Base-by-base conservation (phyloP, 2,113 vertebrate genomes). In the Cavia porcellus region DNA sequence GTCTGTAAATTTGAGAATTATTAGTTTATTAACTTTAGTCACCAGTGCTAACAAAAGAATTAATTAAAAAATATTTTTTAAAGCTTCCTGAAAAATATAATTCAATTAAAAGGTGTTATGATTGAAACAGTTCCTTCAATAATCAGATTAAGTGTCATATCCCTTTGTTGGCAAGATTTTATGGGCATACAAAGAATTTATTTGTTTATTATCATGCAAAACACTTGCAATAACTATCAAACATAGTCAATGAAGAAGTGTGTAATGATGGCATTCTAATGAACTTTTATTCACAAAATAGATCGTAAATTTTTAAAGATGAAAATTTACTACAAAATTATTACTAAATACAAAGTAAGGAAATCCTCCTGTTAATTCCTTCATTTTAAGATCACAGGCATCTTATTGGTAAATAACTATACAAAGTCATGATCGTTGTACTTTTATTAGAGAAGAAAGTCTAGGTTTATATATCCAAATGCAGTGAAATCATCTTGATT, bases 261-360 rank as follows among this genome's bases (percentile, higher is more conserved):
- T 52, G 50, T 12, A 68, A 14, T 20, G 28, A 59, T 72, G 24
- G 38, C 38, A 17, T 72, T 42, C 28, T 22, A 50, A 86, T 38
- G 30, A 66, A 45, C 30, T 30, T 32, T 15, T 88, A 74, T 85
- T 45, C 24, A 68, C n/a, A 57, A 74, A 9, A 10, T n/a, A 85
- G 12, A 6, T 59, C 25, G 83, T 9, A 82, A 91, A 35, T 13
- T 59, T 42, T 32, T 24, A 64, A 15, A 22, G 38, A 62, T 52
- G 28, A n/a, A 96, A 85, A 90, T 87, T 42, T 80, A 86, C 22
- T 52, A 74, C 2, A 92, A 87, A 74, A 47, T 35, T 9, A 79
- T 77, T 28, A 62, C 6, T 47, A 64, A 87, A 80, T 32, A 72
- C 13, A 1, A 92, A 28, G 5, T 77, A 19, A 79, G 24, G 2